Evolutionary conservation across 2,888 invertebrate genomes (phyloP).

Genomic region (Pterostichus madidus): DNA sequence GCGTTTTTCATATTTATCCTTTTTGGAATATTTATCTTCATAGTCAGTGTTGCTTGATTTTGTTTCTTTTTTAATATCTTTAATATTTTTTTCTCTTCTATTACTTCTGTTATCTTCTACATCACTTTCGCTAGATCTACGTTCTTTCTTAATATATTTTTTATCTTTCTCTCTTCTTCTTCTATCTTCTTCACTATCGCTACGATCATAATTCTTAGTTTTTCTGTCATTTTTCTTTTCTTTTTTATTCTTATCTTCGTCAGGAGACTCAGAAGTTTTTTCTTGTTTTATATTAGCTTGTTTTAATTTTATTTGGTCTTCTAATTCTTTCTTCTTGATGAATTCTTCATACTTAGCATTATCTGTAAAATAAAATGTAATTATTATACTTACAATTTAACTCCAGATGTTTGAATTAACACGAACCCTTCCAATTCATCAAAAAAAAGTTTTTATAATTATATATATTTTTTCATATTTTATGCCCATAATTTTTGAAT

Average conservation of each 20-base stretch:
- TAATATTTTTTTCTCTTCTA: neutral
- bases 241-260: constrained; percentile 9
- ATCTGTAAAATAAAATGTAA: constrained; percentile 79
- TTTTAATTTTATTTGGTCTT: constrained; percentile 71
- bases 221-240: neutral
- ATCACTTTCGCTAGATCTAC: constrained; percentile 15
- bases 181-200: constrained; percentile 14
- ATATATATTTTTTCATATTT: neutral
- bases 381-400: constrained; percentile 17
- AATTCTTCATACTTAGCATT: constrained; percentile 86
- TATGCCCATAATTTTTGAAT: neutral
- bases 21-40: constrained; percentile 16
- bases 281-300: constrained; percentile 67
- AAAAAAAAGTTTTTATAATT: neutral
- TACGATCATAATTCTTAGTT: constrained; percentile 3
- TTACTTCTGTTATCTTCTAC: constrained; percentile 1
- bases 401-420: constrained; percentile 10
- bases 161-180: constrained; percentile 10
- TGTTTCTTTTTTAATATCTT: constrained; percentile 25
- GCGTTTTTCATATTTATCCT: constrained; percentile 30
- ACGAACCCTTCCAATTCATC: neutral
- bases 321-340: constrained; percentile 72
- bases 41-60: constrained; percentile 14
- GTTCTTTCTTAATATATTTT: constrained; percentile 29
- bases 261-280: constrained; percentile 8